Base-by-base conservation (phyloP, 2,888 invertebrate species). In the Oscheius sp. region DNA sequence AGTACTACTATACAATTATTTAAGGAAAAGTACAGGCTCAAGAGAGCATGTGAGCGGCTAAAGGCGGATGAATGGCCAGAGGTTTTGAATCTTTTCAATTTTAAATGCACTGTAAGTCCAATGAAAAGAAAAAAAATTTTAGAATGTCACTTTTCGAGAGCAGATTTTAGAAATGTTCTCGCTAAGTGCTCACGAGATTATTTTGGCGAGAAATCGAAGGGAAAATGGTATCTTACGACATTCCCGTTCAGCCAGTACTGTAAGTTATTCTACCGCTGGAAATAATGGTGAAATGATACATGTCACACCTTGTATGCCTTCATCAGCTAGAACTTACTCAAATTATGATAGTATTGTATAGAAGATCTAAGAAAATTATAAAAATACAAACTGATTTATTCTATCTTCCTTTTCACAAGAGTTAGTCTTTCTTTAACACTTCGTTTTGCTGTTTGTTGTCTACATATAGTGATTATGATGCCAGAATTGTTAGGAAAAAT, bases 31-130 rank as follows among this genome's bases (percentile, higher is more conserved):
- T 59, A 28, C 59, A 41, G 30, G 30, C 8, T 59, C 14, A 44
- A 44, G n/a, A 24, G 44, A 24, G 59, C 59, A 28, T 59, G 59
- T 28, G 59, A 59, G 30, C 38, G 59, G n/a, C n/a, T 59, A 30
- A 59, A 44, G n/a, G 41, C 41, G 5, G 59, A 59, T 41, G 59
- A 59, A 26, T 59, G 41, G 41, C 30, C 44, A n/a, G n/a, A 41
- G 17, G 26, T 44, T 22, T 30, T 59, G 26, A 30, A 17, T 5
- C 24, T 17, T 24, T 59, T 59, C 59, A 41, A 44, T 9, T 17
- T 9, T 20, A 24, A 44, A 28, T 28, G 17, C 4, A 44, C 26
- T 24, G 59, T 59, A 24, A 26, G 33, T 54, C 4, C 20, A 41
- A 59, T 38, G 17, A 20, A 9, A 32, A 54, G 24, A 9, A 36